Evolutionary conservation across 2,797 vertebrate genomes (phyloP), one percentile per base, ranked within the genome.

Genomic region (Florisuga fusca): DNA sequence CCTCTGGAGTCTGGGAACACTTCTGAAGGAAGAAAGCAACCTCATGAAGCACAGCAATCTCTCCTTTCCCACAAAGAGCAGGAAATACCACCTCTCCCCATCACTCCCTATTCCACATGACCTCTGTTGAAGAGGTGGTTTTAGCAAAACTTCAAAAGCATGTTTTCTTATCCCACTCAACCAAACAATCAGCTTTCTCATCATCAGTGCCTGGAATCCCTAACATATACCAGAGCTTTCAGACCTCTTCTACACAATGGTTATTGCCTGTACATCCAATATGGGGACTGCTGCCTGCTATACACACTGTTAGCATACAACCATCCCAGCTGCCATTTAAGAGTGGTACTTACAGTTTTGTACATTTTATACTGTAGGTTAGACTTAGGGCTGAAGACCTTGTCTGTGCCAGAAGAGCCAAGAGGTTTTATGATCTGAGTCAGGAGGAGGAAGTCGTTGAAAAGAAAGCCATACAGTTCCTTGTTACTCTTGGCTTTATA

Each of bases 401-500:
- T 99, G 98, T 99, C 99, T 0, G 98, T 98, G 50, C 99, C 98
- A 0, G 99, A 99, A 7, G 97, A 99, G 90, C 99, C 99, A 94
- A 99, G 97, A 54, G 99, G 99, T 97, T 99, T 99, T 86, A 98
- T 99, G 90, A 99, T 98, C 97, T 99, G 99, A 17, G 99, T 99
- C 85, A 99, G 98, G 96, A 99, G 98, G 94, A 99, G 99, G 98
- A 99, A 99, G 98, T 99, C 99, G 11, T 99, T 99, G 98, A 99
- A 99, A 84, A 99, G 98, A 98, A 99, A 99, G 84, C 99, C 99
- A 7, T 99, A 99, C 51, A 99, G 98, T 95, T 99, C 99, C 96
- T 99, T 99, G 98, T 98, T 99, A 97, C 99, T 99, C 97, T 99
- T 99, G 95, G 99, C 99, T 97, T 99, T 99, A 92, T 99, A 99